Evolutionary conservation across 2,888 invertebrate genomes (phyloP).

Genomic region (Perizoma affinitatum): DNA sequence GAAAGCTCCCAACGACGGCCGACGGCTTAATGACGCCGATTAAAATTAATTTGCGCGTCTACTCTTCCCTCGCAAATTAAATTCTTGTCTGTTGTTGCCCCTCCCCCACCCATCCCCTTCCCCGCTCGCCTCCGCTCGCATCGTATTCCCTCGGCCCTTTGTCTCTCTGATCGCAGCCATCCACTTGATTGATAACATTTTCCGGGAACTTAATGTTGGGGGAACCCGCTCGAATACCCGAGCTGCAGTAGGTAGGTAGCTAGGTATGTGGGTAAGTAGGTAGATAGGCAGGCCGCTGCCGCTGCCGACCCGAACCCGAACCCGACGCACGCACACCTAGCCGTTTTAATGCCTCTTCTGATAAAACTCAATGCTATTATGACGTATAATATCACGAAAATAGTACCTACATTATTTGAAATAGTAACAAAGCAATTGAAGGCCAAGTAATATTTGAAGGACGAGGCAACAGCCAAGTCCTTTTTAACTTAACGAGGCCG

Average conservation of each 20-base stretch:
- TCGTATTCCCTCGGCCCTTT: slow-evolving; percentile 39
- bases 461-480: no score
- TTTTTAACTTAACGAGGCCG: no score
- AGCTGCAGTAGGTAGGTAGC: background rate
- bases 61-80: slow-evolving; percentile 66
- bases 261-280: no score
- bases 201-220: slow-evolving; percentile 37
- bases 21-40: slow-evolving; percentile 71
- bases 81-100: slow-evolving; percentile 59
- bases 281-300: no score
- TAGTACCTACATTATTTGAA: no score
- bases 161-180: slow-evolving; percentile 48
- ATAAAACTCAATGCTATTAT: no score
- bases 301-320: background rate
- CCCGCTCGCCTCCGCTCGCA: slow-evolving; percentile 16
- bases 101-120: slow-evolving; percentile 27
- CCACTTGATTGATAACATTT: slow-evolving; percentile 59
- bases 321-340: no score
- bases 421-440: no score
- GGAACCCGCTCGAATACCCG: slow-evolving; percentile 26
- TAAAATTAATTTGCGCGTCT: slow-evolving; percentile 77
- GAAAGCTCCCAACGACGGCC: slow-evolving; percentile 31
- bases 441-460: no score
- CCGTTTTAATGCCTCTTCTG: no score
- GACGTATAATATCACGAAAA: no score